Base-by-base conservation (phyloP, 2,888 invertebrate species). In the Drosophila helvetica region DNA sequence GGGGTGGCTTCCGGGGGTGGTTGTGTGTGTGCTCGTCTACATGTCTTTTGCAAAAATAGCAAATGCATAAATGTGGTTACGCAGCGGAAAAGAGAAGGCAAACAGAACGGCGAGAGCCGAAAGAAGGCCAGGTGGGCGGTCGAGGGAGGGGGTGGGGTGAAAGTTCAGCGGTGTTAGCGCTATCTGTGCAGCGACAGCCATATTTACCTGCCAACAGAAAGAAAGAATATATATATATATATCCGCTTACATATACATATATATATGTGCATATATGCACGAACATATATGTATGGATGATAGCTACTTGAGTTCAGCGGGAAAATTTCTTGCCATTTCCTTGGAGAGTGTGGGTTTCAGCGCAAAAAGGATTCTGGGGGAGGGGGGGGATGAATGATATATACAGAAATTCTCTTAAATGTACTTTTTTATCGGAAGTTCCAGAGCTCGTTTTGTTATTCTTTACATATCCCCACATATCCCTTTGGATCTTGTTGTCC, bases 171-270 rank as follows among this genome's bases (percentile, higher is more conserved):
- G 79, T 56, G 82, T 81, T 85, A 74, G 71, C 73, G 75, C 79
- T 82, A 82, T 82, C 82, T 82, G 17, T 77, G 82, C 82, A 75
- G 73, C 82, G 82, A 79, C 82, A 82, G 88, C 86, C 88, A 82
- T 82, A 87, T 87, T 82, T 82, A 87, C 82, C 88, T 81, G 82
- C 73, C 79, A 85, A 77, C 85, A 67, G 67, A 79, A 65, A 70
- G 55, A 63, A 55, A 48, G 55, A 17, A 55, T 62, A 60, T 60
- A 54, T n/a, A 57, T 15, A 62, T 42, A 55, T n/a, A 57, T 27
- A 61, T 25, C n/a, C n/a, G n/a, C n/a, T n/a, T n/a, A n/a, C n/a
- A 59, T 33, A 46, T 63, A 48, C n/a, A 54, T 71, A 5, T 0
- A 33, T 33, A 58, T 74, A 67, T 57, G 57, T 75, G 57, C 38